Base-by-base conservation (phyloP, 2,888 invertebrate species). In the Cataglyphis livida region DNA sequence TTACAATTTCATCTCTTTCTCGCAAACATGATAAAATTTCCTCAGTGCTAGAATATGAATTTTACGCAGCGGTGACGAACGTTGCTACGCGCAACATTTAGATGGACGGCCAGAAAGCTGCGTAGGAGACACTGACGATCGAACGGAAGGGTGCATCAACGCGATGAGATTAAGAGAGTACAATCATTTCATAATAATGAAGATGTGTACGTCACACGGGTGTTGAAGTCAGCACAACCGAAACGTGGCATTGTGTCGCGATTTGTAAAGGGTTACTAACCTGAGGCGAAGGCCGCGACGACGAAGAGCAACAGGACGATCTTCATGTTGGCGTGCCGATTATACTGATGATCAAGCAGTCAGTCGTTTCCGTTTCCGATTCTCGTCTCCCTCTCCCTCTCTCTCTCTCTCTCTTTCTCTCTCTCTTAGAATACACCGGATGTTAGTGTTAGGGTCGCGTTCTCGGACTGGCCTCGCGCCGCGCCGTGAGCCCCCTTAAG, bases 211-310 rank as follows among this genome's bases (percentile, higher is more conserved):
- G 70, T 70, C 78, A 78, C 70, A 28, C 57, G 44, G 18, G 25
- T 57, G 28, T 78, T 59, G 32, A 78, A 70, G 25, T 25, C 44
- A 48, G 18, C 44, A 35, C 70, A 18, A 70, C 21, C n/a, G 48
- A 48, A 32, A 44, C 25, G n/a, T 51, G 59, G 44, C 21, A 78
- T 70, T 59, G 59, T 44, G 71, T 61, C 44, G 78, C 32, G n/a
- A 12, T 68, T 25, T 51, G 51, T n/a, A 76, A 44, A 64, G 66
- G 81, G 38, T 44, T 85, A 95, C 95, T 91, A 95, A 96, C 96
- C 96, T 95, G 96, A 95, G 76, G 95, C 95, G 85, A 96, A 95
- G 91, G 95, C 95, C 91, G 95, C 95, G 94, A 95, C 95, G 93
- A 95, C 94, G 92, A 96, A 95, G 94, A 96, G 92, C 90, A 96